These are phyloP conservation scores for Trichosurus vulpecula DNA, from an alignment of 2,797 vertebrate species.

Conservation along the genomic window DNA sequence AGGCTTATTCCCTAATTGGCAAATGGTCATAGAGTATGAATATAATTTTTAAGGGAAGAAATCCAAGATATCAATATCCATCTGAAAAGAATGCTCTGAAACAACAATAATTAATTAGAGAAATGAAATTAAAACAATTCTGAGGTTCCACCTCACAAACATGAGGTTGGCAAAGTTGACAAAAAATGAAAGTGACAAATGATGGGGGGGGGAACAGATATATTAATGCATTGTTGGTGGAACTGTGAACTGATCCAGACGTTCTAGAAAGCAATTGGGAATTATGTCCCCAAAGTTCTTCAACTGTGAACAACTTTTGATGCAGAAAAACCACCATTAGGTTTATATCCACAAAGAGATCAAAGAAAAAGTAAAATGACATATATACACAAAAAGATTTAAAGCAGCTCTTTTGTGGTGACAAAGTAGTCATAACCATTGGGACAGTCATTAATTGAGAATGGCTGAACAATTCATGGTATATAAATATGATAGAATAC, in stretches of 20 bases:
- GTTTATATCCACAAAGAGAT: not conserved
- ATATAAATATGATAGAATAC: not conserved
- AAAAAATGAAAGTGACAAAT: not conserved
- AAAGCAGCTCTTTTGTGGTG: not conserved
- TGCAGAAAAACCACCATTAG: not conserved
- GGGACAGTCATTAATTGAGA: not conserved
- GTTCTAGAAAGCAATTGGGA: not conserved
- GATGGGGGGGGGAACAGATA: not conserved
- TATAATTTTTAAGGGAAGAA: not conserved
- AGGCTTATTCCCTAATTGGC: not conserved
- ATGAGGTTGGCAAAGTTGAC: not conserved
- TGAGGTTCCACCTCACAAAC: not conserved
- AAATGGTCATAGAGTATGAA: not conserved
- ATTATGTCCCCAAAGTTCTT: not conserved
- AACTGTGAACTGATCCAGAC: not conserved
- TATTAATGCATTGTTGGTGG: not conserved
- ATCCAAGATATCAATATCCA: not conserved
- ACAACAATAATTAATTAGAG: not conserved
- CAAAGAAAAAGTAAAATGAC: not conserved
- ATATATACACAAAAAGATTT: not conserved
- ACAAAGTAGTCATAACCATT: not conserved
- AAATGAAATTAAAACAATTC: not conserved
- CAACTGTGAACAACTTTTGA: not conserved
- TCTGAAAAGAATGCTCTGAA: not conserved
- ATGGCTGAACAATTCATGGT: not conserved